Evolutionary conservation across 2,797 vertebrate genomes (phyloP), one percentile per base, ranked within the genome.

Genomic region (Chrysocyon brachyurus): DNA sequence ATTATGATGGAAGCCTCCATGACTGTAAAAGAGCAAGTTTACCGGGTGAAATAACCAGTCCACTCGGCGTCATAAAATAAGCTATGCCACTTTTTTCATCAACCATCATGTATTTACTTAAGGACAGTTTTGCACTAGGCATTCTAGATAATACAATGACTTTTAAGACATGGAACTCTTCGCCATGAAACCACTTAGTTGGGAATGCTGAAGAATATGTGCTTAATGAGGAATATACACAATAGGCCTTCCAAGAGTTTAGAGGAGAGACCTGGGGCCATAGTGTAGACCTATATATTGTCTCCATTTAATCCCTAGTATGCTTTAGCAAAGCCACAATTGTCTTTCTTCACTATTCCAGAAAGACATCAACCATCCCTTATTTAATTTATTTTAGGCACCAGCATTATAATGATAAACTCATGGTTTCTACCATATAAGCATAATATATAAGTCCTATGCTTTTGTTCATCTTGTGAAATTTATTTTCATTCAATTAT

Each of bases 301-400:
- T 96, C 56, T 77, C 40, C 9, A 87, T 61, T 94, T 96, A 94
- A 87, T 72, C 36, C 31, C 46, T 28, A 92, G 28, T 56, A 28
- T 73, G 2, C 84, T 90, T 90, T 46, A 93, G 5, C 70, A 82
- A 75, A 90, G 28, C 17, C 70, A 46, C 56, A 86, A 19, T 36
- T 92, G n/a, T 73, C 33, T 84, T 82, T 59, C 40, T 36, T 91
- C 79, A 84, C 17, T 63, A 84, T 70, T 91, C 12, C 66, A 86
- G 61, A 94, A 96, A 78, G 7, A 24, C 0, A 31, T 31, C 46
- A 72, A 83, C 56, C 17, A 83, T 59, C 7, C 19, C 8, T 77
- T 87, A 52, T 77, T 82, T 84, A 85, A 73, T 49, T 77, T 19
- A 66, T 73, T 84, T 84, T n/a, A 86, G 52, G 77, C 17, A 86